Evolutionary conservation across 2,797 vertebrate species (phyloP), one percentile per base, ranked within the genome.

Genomic region (Nannoperca australis): DNA sequence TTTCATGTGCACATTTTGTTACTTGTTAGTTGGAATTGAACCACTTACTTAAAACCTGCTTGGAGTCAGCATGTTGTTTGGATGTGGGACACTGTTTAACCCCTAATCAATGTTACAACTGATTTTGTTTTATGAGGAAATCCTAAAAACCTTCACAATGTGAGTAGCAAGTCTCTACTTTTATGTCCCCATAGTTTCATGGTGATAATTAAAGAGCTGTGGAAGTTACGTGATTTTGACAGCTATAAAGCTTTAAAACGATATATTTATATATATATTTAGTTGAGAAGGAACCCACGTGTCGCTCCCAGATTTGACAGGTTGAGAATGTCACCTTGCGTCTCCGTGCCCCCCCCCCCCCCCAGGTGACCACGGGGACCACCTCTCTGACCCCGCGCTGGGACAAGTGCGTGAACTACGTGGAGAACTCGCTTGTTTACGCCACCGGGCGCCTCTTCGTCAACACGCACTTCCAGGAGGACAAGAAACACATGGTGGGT

Each of bases 341-440:
- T 66, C 65, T 78, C 3, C 1, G 0, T 62, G 64, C 70, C 69
- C 56, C 27, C 0, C 24, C 0, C 14, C 27, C 42, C 55, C 54
- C 3, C 79, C 94, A 99, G 98, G 95, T 99, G 61, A 97, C 97
- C 86, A 96, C 97, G 0, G 98, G 98, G 34, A 97, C 97, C 34
- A 97, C 96, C 53, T 97, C 97, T 50, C 91, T 99, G 84, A 93
- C 96, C 64, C 96, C 97, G 64, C 97, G 97, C 54, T 99, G 98
- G 98, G 97, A 99, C 79, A 98, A 97, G 92, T 99, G 98, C 81
- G 97, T 99, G 30, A 98, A 97, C 92, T 97, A 97, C 3, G 95
- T 98, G 0, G 97, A 99, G 93, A 97, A 95, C 45, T 93, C 97
- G 0, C 95, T 99, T 7, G 94, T 96, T 73, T 98, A 97, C 0